Evolutionary conservation across 2,888 invertebrate genomes (phyloP).

Genomic region (Rhingia campestris): DNA sequence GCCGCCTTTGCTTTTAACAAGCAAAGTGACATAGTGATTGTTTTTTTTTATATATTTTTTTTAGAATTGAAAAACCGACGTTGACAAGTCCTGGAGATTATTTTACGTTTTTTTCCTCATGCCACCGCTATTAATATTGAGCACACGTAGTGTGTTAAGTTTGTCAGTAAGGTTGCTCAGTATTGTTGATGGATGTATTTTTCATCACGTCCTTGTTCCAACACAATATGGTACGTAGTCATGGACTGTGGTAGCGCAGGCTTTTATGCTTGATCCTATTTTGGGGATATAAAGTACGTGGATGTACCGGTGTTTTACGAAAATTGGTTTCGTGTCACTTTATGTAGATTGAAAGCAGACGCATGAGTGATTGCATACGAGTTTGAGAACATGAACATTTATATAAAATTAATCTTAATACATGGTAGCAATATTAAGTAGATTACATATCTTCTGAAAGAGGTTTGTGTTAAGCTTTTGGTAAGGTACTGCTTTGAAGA

Average conservation of each 20-base stretch:
- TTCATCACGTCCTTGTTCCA: background rate
- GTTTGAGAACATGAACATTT: too few species aligned
- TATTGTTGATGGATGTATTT: constrained; percentile 7
- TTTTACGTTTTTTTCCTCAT: background rate
- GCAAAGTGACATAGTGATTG: background rate
- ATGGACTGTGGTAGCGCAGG: background rate
- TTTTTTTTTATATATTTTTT: background rate
- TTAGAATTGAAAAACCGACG: background rate
- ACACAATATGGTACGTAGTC: background rate
- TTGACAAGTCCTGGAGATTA: constrained; percentile 11
- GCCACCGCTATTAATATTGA: background rate
- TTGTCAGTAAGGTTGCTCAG: background rate
- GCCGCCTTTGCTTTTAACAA: too few species aligned
- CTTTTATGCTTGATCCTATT: background rate
- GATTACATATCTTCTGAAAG: too few species aligned
- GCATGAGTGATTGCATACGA: too few species aligned
- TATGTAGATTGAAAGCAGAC: too few species aligned
- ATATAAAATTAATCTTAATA: too few species aligned
- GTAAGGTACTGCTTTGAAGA: too few species aligned
- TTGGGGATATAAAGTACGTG: too few species aligned
- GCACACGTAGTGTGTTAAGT: background rate
- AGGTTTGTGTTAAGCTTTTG: too few species aligned
- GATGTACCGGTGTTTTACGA: too few species aligned
- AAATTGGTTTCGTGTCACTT: background rate
- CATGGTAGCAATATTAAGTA: too few species aligned